Conservation (phyloP, 2,113 vertebrate species). For the Hemicordylus capensis region DNA sequence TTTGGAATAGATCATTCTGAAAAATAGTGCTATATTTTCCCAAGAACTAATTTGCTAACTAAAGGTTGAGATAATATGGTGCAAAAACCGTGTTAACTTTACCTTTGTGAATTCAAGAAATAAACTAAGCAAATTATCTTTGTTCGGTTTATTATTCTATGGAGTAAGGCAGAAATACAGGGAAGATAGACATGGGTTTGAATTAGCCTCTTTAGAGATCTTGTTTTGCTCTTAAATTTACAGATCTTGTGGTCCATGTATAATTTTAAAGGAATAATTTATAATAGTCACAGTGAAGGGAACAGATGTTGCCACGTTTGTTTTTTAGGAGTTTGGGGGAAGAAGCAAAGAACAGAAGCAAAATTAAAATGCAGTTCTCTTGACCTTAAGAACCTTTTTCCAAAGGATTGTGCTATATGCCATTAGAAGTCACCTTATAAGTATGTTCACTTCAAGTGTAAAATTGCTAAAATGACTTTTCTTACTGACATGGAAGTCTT, state of each 20-base stretch:
- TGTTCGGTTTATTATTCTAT: constrained; percentile 54
- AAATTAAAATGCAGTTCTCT: constrained; percentile 56
- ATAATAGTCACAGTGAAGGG: constrained; percentile 38
- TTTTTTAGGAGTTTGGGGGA: constrained; percentile 55
- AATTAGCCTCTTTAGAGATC: constrained; percentile 60
- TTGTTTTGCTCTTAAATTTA: constrained; percentile 61
- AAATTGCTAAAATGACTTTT: constrained; percentile 64
- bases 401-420: constrained; percentile 28
- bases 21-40: constrained; percentile 38
- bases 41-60: constrained; percentile 48
- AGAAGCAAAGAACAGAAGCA: constrained; percentile 53
- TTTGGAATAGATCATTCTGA: constrained; percentile 49
- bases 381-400: constrained; percentile 53
- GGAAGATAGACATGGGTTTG: constrained; percentile 48
- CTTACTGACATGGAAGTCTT: constrained; percentile 49
- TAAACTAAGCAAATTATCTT: constrained; percentile 59
- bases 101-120: constrained; percentile 59
- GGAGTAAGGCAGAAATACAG: constrained; percentile 46
- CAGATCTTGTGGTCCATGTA: constrained; percentile 55
- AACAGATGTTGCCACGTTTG: constrained; percentile 9
- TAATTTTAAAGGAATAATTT: constrained; percentile 42
- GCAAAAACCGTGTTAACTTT: constrained; percentile 37
- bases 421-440: constrained; percentile 63
- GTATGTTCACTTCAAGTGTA: constrained; percentile 60
- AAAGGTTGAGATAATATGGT: constrained; percentile 37